Evolutionary conservation across 2,113 vertebrate species (phyloP).

Genomic region (Halcyon senegalensis): DNA sequence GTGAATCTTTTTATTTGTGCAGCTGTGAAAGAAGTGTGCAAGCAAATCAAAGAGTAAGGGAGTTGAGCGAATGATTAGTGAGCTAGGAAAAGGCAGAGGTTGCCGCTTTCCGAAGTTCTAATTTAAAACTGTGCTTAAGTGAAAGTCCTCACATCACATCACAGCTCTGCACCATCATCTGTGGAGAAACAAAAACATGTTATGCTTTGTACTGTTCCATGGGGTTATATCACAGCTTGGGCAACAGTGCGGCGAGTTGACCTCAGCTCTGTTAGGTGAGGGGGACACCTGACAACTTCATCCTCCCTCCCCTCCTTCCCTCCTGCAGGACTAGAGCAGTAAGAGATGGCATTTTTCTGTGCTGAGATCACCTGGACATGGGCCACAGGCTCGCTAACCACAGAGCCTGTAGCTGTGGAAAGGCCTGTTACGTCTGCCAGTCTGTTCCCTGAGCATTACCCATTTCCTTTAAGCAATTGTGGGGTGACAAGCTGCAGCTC

Average conservation of each 20-base stretch:
- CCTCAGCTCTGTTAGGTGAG: neutral
- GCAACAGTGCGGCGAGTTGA: neutral
- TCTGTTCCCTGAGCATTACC: neutral
- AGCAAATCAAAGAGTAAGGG: slow-evolving; percentile 52
- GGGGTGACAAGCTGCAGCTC: neutral
- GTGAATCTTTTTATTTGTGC: slow-evolving; percentile 62
- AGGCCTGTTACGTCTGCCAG: neutral
- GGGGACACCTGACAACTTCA: neutral
- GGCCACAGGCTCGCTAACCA: neutral
- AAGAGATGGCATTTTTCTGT: neutral
- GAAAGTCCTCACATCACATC: slow-evolving; percentile 53
- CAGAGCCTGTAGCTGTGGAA: neutral
- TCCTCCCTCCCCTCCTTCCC: neutral
- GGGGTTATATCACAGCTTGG: neutral
- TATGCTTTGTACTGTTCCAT: neutral
- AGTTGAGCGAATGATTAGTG: slow-evolving; percentile 40
- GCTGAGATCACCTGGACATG: neutral
- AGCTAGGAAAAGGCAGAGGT: slow-evolving; percentile 41
- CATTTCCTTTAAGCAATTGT: neutral
- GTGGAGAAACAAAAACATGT: slow-evolving; percentile 55
- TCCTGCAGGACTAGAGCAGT: neutral
- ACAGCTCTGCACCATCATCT: slow-evolving; percentile 76
- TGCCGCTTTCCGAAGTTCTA: slow-evolving; percentile 41
- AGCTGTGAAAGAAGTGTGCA: slow-evolving; percentile 31
- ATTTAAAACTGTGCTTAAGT: slow-evolving; percentile 4